Base-by-base conservation (phyloP, 2,113 vertebrate species). In the Centropus unirufus region DNA sequence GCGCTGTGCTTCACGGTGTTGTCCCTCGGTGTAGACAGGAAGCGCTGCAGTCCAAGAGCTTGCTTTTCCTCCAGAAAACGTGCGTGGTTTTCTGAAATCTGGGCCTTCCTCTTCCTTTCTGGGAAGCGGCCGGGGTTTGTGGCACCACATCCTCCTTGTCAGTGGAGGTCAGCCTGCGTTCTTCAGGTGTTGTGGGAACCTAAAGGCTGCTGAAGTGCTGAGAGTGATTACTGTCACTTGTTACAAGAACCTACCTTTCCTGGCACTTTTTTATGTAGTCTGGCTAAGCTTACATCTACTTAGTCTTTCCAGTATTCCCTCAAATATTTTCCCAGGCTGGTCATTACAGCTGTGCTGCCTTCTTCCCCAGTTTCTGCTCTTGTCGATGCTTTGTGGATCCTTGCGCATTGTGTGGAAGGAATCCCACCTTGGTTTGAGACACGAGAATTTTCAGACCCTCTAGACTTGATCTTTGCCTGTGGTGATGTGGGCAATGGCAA, bases 1-100 rank as follows among this genome's bases (percentile, higher is more conserved):
- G 15, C 6, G 0, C 46, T 27, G 47, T 47, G 3, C 11, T 12
- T 11, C 21, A 1, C 1, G 19, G 9, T 10, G 2, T 2, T 18
- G 26, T 10, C 12, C 12, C 5, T 15, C 34, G 15, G 2, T n/a
- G 47, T 12, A 10, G 1, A 3, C 11, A 27, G 51, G 4, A 16
- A 36, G 17, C 12, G 16, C 4, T n/a, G 5, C 19, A n/a, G 20
- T 7, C 18, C 9, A 8, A 46, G 26, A 36, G 26, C 32, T 66
- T n/a, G 6, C 14, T 59, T 34, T 42, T 29, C 27, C 3, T 1
- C 12, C 6, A 1, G 51, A n/a, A 30, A 58, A 21, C 36, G 18
- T 24, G 3, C 1, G 2, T n/a, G 8, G 6, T 16, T 93, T 75
- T 61, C 21, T 32, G 20, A 79, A 66, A 36, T 40, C 39, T 23